Base-by-base conservation (phyloP, 2,888 invertebrate species). In the Pammene fasciana region DNA sequence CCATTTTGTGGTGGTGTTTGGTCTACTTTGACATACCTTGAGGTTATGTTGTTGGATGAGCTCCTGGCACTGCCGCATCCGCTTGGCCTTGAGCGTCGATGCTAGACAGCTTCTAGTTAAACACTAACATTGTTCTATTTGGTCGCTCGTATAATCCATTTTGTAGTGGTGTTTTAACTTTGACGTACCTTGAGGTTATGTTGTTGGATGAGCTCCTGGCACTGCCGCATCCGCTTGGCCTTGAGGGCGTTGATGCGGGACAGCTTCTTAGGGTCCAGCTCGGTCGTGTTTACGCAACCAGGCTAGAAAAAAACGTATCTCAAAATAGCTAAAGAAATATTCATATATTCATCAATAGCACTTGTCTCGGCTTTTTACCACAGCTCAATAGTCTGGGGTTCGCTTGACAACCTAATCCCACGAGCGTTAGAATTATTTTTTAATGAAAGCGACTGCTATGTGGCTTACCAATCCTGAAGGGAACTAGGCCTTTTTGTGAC, bases 251-350 rank as follows among this genome's bases (percentile, higher is more conserved):
- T 89, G 72, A 91, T 88, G 36, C 96, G 94, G 72, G 96, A 99
- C 57, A 98, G 95, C 92, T 99, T 99, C 88, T 98, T 98, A 54
- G 99, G 99, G 86, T 99, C 99, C 83, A 99, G 95, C 88, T 99
- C 99, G 0, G 99, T 99, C 0, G 99, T 99, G 89, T 99, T 99
- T 45, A 99, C 99, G 90, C 99, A 99, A 66, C 99, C 99, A 9
- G 99, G 99, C 97, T 98, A 86, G 0, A 89, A 90, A 5, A n/a
- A 9, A 18, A 13, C 4, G 1, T 26, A 26, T 2, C 11, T 1
- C 2, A 52, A 5, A 11, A 26, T 26, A 26, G 1, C 26, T 4
- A 1, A 26, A 26, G 26, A 26, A 26, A 26, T 26, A 26, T 26
- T 26, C 26, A 26, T 26, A n/a, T n/a, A n/a, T n/a, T n/a, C n/a